phyloP scores from a whole-genome alignment of 2,113 vertebrate genomes.

The Varanus salvator region DNA sequence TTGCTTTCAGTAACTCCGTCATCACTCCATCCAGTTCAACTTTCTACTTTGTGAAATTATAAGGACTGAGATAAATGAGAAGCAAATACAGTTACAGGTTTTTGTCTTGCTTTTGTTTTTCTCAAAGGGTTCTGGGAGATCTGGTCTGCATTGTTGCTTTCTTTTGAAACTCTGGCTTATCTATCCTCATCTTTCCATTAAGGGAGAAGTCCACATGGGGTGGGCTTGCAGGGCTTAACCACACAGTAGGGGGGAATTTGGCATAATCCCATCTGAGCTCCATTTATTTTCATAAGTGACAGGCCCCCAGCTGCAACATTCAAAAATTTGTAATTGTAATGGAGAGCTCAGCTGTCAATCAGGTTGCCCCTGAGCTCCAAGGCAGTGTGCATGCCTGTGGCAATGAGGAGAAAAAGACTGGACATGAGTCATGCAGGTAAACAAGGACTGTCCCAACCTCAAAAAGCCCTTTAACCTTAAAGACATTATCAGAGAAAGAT shows the following conservation, averaged over 20 bases:
- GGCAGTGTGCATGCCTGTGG: not conserved
- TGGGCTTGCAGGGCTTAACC: slow-evolving; percentile 68
- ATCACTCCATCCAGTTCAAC: slow-evolving; percentile 64
- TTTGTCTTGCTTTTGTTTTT: not conserved
- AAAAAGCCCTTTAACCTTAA: slow-evolving; percentile 29
- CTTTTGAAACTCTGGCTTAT: slow-evolving; percentile 66
- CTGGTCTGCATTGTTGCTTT: slow-evolving; percentile 30
- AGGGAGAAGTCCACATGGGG: slow-evolving; percentile 68
- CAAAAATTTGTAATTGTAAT: slow-evolving; percentile 48
- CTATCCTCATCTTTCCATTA: slow-evolving; percentile 65
- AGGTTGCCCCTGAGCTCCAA: slow-evolving; percentile 17
- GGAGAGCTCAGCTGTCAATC: slow-evolving; percentile 19
- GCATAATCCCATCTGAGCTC: slow-evolving; percentile 67
- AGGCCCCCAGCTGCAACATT: slow-evolving; percentile 54
- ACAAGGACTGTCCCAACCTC: slow-evolving; percentile 10
- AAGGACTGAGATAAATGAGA: slow-evolving; percentile 67
- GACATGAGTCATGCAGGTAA: not conserved
- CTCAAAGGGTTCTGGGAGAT: slow-evolving; percentile 55
- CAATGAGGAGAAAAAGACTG: slow-evolving; percentile 14
- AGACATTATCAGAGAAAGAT: slow-evolving; percentile 26
- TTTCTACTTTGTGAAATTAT: slow-evolving; percentile 55
- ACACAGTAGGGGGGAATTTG: slow-evolving; percentile 46
- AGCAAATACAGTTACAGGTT: slow-evolving; percentile 66
- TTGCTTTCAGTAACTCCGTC: slow-evolving; percentile 50
- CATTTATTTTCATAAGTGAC: slow-evolving; percentile 66